Percentiles rank a stretch among this genome's conserved stretches.
phyloP scores from a whole-genome alignment of 2,888 invertebrate species.

The Apamea epomidion region DNA sequence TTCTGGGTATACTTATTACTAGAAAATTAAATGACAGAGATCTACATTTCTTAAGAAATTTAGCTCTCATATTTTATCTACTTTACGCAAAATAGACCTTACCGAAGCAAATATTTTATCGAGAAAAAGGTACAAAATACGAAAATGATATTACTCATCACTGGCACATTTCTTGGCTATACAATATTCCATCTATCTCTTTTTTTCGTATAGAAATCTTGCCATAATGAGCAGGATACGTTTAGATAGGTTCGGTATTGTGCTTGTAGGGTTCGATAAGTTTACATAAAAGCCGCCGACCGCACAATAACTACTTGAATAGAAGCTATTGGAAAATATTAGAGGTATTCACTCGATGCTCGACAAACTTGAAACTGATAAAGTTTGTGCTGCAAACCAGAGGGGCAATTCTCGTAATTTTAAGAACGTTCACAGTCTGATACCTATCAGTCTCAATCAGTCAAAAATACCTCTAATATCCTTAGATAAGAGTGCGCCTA shows the following conservation, averaged over 20 bases:
- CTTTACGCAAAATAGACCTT: constrained; percentile 22
- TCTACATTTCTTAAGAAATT: background rate
- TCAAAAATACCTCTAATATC: background rate
- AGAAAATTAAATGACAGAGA: constrained; percentile 6
- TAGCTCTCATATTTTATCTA: background rate
- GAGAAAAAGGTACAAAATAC: constrained; percentile 42
- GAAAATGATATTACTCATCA: constrained; percentile 45
- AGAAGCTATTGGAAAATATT: constrained; percentile 54
- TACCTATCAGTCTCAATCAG: no score
- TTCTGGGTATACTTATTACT: background rate
- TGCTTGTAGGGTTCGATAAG: constrained; percentile 54
- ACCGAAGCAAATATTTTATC: constrained; percentile 46
- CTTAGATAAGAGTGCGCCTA: no score
- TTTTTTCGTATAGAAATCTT: constrained; percentile 48
- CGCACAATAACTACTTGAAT: constrained; percentile 54
- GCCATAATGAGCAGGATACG: constrained; percentile 56
- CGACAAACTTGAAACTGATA: constrained; percentile 30
- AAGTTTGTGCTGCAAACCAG: constrained; percentile 18
- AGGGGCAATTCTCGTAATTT: background rate
- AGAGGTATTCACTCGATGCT: constrained; percentile 34
- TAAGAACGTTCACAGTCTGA: no score
- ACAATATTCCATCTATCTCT: constrained; percentile 46
- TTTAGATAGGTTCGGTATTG: constrained; percentile 52
- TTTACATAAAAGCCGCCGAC: constrained; percentile 53
- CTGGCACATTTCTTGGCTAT: constrained; percentile 34